Evolutionary conservation across 2,797 vertebrate genomes (phyloP).

Genomic region (Aldrovandia affinis): DNA sequence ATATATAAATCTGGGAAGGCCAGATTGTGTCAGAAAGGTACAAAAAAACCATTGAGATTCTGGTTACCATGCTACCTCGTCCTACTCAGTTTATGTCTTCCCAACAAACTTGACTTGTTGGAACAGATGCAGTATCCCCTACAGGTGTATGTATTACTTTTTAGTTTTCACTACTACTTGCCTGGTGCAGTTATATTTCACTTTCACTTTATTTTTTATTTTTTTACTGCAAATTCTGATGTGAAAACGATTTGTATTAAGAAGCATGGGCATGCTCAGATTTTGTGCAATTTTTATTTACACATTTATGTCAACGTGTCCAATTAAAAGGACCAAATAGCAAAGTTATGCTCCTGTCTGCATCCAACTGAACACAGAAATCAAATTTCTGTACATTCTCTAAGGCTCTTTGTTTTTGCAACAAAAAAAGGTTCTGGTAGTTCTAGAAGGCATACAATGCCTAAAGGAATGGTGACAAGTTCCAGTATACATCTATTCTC

Average conservation of each 20-base stretch:
- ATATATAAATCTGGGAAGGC: no score
- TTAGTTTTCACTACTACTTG: no score
- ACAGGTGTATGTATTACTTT: no score
- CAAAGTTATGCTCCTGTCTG: constrained; percentile 90
- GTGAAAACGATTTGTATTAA: constrained; percentile 30
- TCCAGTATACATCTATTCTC: constrained; percentile 81
- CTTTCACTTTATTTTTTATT: no score
- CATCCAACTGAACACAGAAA: constrained; percentile 81
- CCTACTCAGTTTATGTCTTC: no score
- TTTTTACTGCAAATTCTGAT: not conserved
- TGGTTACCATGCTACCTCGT: no score
- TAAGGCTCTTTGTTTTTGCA: constrained; percentile 85
- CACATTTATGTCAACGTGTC: constrained; percentile 91
- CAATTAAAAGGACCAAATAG: constrained; percentile 88
- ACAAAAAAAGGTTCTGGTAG: constrained; percentile 74
- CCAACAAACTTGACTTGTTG: no score
- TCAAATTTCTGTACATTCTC: constrained; percentile 87
- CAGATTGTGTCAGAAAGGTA: no score
- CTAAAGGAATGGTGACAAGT: constrained; percentile 91
- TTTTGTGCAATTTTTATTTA: constrained; percentile 85
- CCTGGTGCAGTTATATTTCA: not conserved
- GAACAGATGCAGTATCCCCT: no score
- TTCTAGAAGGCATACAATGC: constrained; percentile 92
- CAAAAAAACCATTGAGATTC: no score
- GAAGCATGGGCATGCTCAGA: constrained; percentile 48